Base-by-base conservation (phyloP, 2,888 invertebrate species). In the Melinaea menophilus region DNA sequence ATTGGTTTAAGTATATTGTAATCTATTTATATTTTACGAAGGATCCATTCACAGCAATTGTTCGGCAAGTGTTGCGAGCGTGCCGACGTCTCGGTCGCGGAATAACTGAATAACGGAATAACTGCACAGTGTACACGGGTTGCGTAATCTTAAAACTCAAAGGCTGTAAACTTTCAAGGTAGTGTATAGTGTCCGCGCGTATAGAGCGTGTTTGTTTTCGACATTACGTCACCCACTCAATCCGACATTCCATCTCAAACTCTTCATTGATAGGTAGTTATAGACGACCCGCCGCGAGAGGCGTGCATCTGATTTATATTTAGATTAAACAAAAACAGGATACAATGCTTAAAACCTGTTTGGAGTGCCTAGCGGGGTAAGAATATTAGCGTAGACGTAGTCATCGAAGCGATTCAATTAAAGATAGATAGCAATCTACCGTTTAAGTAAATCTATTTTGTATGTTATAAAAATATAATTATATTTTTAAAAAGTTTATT, bases 311-410 rank as follows among this genome's bases (percentile, higher is more conserved):
- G 58, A 71, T 73, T 69, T 69, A 67, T 71, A 72, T 77, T 58
- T 33, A 74, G 35, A 57, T 70, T 66, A 76, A 74, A 22, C 22
- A 22, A 73, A 70, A 67, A 58, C 54, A 60, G 66, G 59, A 65
- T 51, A 82, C 79, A 75, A 90, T 90, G 90, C 79, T 89, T 73
- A 88, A 87, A 80, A 74, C 82, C 72, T 90, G 89, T 81, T 89
- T 80, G 78, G 87, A 89, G 76, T 90, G 90, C 77, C 69, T 89
- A 70, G 72, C 76, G 62, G 86, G 90, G 86, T 88, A 85, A 78
- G 87, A 78, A 71, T 57, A 60, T 47, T 9, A 34, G 4, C 4
- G 9, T 51, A 37, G 58, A n/a, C 47, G 46, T 47, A 34, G 37
- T 51, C 58, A 11, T 51, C 51, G 37, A 12, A 13, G 34, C 47